Evolutionary conservation across 2,113 vertebrate genomes (phyloP).

Genomic region (Pycnonotus jocosus): DNA sequence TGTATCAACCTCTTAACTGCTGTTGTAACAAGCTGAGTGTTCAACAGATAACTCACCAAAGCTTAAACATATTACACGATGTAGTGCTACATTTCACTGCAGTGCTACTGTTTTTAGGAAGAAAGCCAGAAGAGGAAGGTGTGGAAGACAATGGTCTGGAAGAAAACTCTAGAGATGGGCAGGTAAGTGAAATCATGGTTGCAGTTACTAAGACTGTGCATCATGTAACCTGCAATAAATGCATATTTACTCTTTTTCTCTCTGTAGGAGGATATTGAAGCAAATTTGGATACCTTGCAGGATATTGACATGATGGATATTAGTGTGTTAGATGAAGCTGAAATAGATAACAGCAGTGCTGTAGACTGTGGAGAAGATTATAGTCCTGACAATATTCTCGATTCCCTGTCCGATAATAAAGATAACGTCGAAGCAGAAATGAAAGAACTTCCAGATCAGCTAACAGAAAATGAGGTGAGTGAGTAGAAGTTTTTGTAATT

Average conservation of each 20-base stretch:
- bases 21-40: neutral
- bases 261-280: conserved; percentile 80
- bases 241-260: neutral
- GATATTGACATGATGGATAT: conserved; percentile 96
- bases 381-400: conserved; percentile 71
- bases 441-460: conserved; percentile 66
- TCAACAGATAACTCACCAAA: neutral
- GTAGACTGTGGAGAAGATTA: conserved; percentile 77
- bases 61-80: neutral
- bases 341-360: conserved; percentile 82
- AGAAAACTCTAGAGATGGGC: conserved; percentile 87
- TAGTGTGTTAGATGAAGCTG: conserved; percentile 89
- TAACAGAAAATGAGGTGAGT: conserved; percentile 68
- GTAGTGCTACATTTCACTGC: neutral
- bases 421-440: conserved; percentile 59
- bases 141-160: conserved; percentile 83
- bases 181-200: conserved; percentile 63
- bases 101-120: conserved; percentile 65
- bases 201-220: neutral
- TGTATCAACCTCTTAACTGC: neutral
- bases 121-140: conserved; percentile 82
- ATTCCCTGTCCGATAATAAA: conserved; percentile 69
- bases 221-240: neutral
- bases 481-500: neutral
- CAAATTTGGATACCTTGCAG: conserved; percentile 84